phyloP scores from a whole-genome alignment of 2,888 invertebrate species.

The Urechis unicinctus region DNA sequence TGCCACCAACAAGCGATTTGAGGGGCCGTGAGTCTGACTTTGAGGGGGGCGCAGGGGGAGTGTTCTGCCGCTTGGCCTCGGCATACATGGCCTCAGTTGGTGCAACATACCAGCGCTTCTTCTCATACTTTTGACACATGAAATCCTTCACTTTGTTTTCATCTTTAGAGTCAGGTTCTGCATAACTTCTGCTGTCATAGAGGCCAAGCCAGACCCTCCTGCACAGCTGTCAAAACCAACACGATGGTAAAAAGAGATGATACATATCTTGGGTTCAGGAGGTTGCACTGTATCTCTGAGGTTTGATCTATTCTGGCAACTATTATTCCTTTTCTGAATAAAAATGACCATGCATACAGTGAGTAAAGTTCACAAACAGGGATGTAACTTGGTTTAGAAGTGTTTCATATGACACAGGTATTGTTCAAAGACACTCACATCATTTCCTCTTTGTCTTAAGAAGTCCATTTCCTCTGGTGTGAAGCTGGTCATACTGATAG shows the following conservation, averaged over 20 bases:
- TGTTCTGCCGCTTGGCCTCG: conserved; percentile 42
- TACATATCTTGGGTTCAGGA: too few species aligned
- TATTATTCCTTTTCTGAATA: too few species aligned
- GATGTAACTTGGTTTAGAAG: too few species aligned
- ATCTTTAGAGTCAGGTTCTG: conserved; percentile 67
- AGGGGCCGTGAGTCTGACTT: conserved; percentile 49
- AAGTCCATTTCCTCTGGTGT: conserved; percentile 90
- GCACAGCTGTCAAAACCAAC: conserved; percentile 60
- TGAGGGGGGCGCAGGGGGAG: conserved; percentile 25
- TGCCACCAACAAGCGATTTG: conserved; percentile 45
- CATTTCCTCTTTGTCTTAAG: conserved; percentile 83
- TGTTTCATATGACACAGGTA: too few species aligned
- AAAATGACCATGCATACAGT: too few species aligned
- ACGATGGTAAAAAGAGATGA: not conserved
- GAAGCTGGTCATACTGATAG: conserved; percentile 97
- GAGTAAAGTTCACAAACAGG: too few species aligned
- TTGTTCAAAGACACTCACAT: conserved; percentile 57
- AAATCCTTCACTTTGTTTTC: conserved; percentile 87
- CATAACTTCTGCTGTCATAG: conserved; percentile 56
- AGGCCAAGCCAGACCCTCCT: conserved; percentile 87
- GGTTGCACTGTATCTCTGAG: too few species aligned
- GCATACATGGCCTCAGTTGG: conserved; percentile 51
- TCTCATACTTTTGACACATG: conserved; percentile 92
- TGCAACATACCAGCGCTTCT: conserved; percentile 63
- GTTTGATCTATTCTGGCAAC: too few species aligned